phyloP scores from a whole-genome alignment of 2,888 invertebrate species.

The Dicranocentrus wangi region DNA sequence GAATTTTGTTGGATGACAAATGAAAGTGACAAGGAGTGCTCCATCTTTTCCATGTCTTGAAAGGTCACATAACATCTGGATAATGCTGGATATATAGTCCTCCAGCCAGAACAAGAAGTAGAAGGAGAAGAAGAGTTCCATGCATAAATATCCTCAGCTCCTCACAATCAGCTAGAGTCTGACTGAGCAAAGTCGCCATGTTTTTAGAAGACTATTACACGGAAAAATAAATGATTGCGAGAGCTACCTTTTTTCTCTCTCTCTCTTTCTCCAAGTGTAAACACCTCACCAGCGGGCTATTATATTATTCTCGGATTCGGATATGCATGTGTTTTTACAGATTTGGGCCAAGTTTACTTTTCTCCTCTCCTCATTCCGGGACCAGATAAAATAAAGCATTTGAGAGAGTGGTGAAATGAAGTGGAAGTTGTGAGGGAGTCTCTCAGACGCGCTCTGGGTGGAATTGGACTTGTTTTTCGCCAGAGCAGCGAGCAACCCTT shows the following conservation, averaged over 20 bases:
- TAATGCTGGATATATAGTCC: conserved; percentile 22
- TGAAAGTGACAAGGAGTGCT: conserved; percentile 64
- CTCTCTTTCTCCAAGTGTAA: not conserved
- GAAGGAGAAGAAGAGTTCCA: too few relatives aligned
- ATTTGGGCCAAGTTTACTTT: conserved; percentile 41
- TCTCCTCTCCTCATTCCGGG: conserved; percentile 30
- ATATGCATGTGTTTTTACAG: conserved; percentile 20
- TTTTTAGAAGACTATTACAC: conserved; percentile 45
- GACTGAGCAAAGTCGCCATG: too few relatives aligned
- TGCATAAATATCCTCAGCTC: too few relatives aligned
- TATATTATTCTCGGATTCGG: not conserved
- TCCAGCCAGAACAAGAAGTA: too few relatives aligned
- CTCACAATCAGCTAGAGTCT: too few relatives aligned
- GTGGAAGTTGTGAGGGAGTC: conserved; percentile 52
- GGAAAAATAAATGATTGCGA: conserved; percentile 55
- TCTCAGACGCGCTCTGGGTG: conserved; percentile 7
- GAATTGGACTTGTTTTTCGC: conserved; percentile 51
- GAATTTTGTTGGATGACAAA: conserved; percentile 60
- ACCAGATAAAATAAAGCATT: conserved; percentile 58
- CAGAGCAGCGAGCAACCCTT: too few relatives aligned
- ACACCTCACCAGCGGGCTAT: not conserved
- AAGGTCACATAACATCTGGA: conserved; percentile 34
- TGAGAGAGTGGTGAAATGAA: conserved; percentile 64
- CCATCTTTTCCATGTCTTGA: conserved; percentile 63
- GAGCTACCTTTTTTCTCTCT: not conserved